Evolutionary conservation across 1,140 invertebrate genomes (phyloP).

Genomic region (Tigriopus japonicus): DNA sequence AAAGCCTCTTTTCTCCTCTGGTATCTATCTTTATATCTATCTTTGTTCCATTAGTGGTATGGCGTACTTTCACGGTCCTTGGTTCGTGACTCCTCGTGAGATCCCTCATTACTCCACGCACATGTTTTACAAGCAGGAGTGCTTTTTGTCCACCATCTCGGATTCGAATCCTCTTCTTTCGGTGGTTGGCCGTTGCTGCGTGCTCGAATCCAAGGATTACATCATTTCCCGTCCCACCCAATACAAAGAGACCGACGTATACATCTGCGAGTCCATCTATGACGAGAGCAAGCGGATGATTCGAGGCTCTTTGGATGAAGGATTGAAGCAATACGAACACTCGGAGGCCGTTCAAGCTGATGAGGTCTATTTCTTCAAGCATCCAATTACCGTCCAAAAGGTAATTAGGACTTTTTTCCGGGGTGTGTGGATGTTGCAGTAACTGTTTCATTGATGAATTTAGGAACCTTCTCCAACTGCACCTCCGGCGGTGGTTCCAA

Average conservation of each 20-base stretch:
- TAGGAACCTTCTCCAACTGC: too few relatives aligned
- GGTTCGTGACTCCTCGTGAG: conserved; percentile 71
- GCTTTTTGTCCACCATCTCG: conserved; percentile 74
- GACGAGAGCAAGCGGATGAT: conserved; percentile 66
- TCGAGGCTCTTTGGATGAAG: conserved; percentile 45
- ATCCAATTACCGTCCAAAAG: conserved; percentile 8
- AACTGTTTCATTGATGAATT: too few relatives aligned
- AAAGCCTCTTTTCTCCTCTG: too few relatives aligned
- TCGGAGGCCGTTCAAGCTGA: conserved; percentile 65
- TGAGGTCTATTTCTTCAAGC: conserved; percentile 67
- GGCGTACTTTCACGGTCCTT: conserved; percentile 77
- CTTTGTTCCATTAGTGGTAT: conserved; percentile 42
- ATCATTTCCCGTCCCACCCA: conserved; percentile 57
- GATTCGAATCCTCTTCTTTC: conserved; percentile 74
- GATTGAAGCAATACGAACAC: conserved; percentile 61
- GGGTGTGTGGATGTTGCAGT: too few relatives aligned
- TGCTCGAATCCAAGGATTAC: conserved; percentile 32
- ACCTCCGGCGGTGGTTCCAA: too few relatives aligned
- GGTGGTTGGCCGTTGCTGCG: conserved; percentile 73
- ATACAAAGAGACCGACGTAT: conserved; percentile 76
- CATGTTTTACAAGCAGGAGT: conserved; percentile 86
- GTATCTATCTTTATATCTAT: too few relatives aligned
- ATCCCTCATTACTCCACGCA: conserved; percentile 37
- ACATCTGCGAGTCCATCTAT: conserved; percentile 79
- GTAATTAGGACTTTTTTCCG: background rate